A percentile compares a stretch with the other conserved stretches of the same genome.
These are phyloP conservation scores for Epinotia nisella DNA, from an alignment of 2,888 invertebrate genomes.

Conservation along the genomic window DNA sequence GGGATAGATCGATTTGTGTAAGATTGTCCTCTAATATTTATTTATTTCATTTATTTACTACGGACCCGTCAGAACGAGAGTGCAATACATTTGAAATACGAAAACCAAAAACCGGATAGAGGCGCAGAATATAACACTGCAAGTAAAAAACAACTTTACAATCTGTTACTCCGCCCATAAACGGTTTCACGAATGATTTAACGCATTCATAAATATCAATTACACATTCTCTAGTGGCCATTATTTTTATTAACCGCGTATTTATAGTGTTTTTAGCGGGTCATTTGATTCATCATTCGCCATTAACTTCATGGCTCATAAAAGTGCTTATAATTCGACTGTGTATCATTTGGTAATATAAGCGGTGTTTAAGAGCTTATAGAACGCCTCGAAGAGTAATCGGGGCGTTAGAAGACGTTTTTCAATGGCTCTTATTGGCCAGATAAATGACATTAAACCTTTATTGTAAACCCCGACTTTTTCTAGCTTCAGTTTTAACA, in stretches of 20 bases:
- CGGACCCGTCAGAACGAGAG: too few species aligned
- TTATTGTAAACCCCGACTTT: too few species aligned
- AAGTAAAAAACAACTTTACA: constrained; percentile 24
- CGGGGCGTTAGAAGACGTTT: background rate
- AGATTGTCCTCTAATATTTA: too few species aligned
- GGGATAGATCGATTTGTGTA: too few species aligned
- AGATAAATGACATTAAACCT: too few species aligned
- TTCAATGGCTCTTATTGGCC: constrained; percentile 1
- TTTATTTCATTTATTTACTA: too few species aligned
- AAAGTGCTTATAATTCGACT: constrained; percentile 35
- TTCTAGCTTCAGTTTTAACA: too few species aligned
- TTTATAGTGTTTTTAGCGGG: constrained; percentile 39
- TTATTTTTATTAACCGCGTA: constrained; percentile 39
- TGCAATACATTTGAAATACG: too few species aligned
- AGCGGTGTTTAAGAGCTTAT: constrained; percentile 19
- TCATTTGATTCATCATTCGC: constrained; percentile 37
- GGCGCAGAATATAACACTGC: background rate
- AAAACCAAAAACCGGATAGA: too few species aligned
- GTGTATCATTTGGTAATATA: constrained; percentile 27
- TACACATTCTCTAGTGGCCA: constrained; percentile 32
- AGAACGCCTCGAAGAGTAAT: constrained; percentile 6
- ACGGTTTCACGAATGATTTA: constrained; percentile 37
- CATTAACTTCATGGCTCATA: constrained; percentile 40
- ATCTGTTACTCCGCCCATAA: constrained; percentile 11
- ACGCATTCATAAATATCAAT: constrained; percentile 39